Evolutionary conservation across 53 echinoderm and acorn worm species (phyloP).

Genomic region (Echinometra lucunter): DNA sequence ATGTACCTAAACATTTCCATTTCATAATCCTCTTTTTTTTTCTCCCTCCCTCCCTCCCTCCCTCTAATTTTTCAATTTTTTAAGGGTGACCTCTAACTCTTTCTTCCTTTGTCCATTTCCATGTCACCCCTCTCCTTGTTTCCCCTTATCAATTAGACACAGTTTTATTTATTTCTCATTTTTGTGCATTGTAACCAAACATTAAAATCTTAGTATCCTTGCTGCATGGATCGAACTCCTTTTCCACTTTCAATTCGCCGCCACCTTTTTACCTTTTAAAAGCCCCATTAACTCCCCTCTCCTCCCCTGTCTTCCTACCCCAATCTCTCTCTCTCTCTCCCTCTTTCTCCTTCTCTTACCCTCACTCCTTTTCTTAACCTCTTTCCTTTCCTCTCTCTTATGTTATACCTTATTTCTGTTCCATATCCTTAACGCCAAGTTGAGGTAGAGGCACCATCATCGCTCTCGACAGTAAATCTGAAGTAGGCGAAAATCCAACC

Average conservation of each 20-base stretch:
- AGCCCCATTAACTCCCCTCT: too few species aligned
- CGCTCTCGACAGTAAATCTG: neutral
- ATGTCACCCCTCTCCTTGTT: neutral
- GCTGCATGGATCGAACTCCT: neutral
- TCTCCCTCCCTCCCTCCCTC: neutral
- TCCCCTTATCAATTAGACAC: neutral
- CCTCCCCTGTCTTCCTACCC: too few species aligned
- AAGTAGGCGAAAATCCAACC: neutral
- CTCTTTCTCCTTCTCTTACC: neutral
- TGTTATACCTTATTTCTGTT: neutral
- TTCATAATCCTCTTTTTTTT: neutral
- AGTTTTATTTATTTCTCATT: neutral
- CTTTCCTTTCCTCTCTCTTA: neutral
- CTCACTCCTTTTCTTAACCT: neutral
- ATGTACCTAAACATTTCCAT: neutral
- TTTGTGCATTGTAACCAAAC: neutral
- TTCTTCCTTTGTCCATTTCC: neutral
- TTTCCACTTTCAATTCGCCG: neutral
- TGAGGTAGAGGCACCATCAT: neutral
- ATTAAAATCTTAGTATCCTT: too few species aligned
- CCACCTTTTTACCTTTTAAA: neutral
- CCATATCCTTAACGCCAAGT: slow-evolving; percentile 20
- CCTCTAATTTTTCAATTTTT: too few species aligned
- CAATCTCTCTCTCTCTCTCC: slow-evolving; percentile 20
- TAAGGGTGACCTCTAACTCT: too few species aligned